phyloP scores from a whole-genome alignment of 1,140 invertebrate species.

The Tetragnatha versicolor region DNA sequence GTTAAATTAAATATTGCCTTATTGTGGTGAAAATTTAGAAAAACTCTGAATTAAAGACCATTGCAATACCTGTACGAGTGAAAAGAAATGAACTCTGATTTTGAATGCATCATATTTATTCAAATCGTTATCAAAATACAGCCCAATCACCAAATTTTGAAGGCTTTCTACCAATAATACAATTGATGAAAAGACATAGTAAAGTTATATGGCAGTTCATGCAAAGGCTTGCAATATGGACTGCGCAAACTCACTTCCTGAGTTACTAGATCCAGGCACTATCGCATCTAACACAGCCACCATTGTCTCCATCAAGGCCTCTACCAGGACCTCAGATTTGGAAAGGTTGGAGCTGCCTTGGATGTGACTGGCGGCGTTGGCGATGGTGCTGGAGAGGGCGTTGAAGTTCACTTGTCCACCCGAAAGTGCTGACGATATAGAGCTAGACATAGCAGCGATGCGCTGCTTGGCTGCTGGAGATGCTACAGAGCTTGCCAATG shows the following conservation, averaged over 20 bases:
- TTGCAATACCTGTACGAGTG: no score
- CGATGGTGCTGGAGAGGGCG: background rate
- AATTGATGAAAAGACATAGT: no score
- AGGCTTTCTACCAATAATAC: no score
- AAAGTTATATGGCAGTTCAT: no score
- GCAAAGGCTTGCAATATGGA: background rate
- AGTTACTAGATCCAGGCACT: background rate
- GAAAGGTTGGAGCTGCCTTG: background rate
- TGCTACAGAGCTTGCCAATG: background rate
- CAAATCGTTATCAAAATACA: no score
- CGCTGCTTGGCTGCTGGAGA: conserved; percentile 7
- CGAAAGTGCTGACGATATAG: background rate
- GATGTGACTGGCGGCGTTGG: background rate
- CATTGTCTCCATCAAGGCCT: conserved; percentile 10
- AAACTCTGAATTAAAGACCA: no score
- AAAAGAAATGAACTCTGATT: no score
- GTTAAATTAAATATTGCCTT: no score
- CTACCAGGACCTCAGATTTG: background rate
- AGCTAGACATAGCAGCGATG: background rate
- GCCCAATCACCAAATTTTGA: no score
- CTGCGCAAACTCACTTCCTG: background rate
- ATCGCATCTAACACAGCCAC: conserved; percentile 2
- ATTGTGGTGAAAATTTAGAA: no score
- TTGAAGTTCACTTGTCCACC: conserved; percentile 1
- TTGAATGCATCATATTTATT: no score